These are phyloP conservation scores for Phylloscopus trochilus DNA, from an alignment of 2,113 vertebrate genomes.

Conservation along the genomic window DNA sequence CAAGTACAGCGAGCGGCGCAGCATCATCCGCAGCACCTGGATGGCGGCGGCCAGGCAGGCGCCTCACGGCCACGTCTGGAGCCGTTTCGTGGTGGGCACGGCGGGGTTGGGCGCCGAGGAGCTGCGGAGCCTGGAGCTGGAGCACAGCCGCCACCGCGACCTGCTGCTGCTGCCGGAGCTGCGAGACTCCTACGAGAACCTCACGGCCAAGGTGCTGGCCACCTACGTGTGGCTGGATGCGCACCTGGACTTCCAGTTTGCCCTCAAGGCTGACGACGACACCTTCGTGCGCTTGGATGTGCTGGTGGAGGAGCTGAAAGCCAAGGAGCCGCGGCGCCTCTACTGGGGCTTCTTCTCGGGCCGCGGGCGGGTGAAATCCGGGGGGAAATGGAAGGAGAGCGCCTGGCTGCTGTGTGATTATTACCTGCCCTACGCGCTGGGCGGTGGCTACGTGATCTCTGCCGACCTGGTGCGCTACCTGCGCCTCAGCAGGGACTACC, in stretches of 20 bases:
- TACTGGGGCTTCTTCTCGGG: constrained; percentile 99
- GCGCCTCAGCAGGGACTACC: constrained; percentile 78
- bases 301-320: constrained; percentile 85
- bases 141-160: constrained; percentile 87
- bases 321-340: constrained; percentile 80
- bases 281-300: constrained; percentile 90
- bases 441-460: constrained; percentile 91
- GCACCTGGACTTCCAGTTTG: constrained; percentile 89
- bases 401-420: constrained; percentile 94
- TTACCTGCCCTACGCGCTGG: constrained; percentile 94
- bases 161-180: constrained; percentile 87
- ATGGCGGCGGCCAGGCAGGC: constrained; percentile 69
- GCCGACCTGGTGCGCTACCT: constrained; percentile 88
- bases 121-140: constrained; percentile 80
- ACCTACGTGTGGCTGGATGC: constrained; percentile 91
- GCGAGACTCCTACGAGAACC: constrained; percentile 92
- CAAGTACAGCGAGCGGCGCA: constrained; percentile 89
- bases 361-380: constrained; percentile 86
- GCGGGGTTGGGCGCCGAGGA: constrained; percentile 81
- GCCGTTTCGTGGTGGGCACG: constrained; percentile 89
- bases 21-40: constrained; percentile 96
- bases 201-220: constrained; percentile 90
- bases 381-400: constrained; percentile 92
- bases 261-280: constrained; percentile 94
- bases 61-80: constrained; percentile 75